These are phyloP conservation scores for Platalea minor DNA, from an alignment of 2,797 vertebrate genomes.

Conservation along the genomic window DNA sequence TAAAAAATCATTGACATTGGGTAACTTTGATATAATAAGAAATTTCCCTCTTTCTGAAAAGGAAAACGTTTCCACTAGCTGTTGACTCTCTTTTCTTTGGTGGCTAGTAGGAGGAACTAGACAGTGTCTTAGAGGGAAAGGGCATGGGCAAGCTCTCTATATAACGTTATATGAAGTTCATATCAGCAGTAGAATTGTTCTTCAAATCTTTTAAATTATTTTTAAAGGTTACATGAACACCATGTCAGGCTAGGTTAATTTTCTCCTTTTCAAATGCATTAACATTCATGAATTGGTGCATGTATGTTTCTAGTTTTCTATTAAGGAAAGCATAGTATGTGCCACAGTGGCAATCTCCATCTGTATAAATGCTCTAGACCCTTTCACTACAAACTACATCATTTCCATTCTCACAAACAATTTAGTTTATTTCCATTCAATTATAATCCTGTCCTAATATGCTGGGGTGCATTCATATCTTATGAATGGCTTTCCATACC, in stretches of 20 bases:
- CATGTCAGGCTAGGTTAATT: not conserved
- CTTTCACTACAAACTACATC: not conserved
- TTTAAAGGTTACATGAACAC: not conserved
- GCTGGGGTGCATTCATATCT: not conserved
- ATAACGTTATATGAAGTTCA: not conserved
- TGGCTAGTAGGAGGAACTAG: not conserved
- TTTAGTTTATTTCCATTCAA: constrained; percentile 14
- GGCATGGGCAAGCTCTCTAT: not conserved
- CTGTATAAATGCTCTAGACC: not conserved
- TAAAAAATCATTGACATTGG: not conserved
- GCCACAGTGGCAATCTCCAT: not conserved
- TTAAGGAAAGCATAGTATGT: not conserved
- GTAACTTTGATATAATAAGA: not conserved
- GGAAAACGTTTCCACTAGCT: not conserved
- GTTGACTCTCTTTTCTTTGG: not conserved
- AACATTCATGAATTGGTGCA: not conserved
- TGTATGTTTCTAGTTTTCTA: not conserved
- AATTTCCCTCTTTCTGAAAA: not conserved
- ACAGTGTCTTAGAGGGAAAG: not conserved
- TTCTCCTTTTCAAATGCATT: not conserved
- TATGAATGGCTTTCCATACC: constrained; percentile 6
- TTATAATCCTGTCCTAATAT: constrained; percentile 21
- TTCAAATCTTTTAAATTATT: not conserved
- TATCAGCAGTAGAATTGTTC: not conserved
- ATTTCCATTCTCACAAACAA: constrained; percentile 9